Conservation (phyloP, 2,888 invertebrate genomes). For the Pocota personata region DNA sequence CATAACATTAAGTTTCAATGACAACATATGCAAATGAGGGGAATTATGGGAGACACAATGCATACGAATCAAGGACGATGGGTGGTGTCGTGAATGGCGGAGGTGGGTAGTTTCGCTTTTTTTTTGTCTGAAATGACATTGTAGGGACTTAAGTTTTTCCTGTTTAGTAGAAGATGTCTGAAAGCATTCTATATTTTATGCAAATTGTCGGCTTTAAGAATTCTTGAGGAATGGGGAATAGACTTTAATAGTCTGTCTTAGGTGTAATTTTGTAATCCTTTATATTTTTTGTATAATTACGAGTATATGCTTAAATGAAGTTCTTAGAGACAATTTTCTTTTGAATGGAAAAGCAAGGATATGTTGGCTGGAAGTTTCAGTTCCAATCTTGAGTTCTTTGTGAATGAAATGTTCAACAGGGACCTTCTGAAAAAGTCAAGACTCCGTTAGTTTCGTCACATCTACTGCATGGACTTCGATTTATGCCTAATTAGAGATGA, state of each 20-base stretch:
- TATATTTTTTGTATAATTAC: not conserved
- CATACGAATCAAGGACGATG: conserved; percentile 58
- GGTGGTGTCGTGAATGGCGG: not conserved
- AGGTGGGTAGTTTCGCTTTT: not conserved
- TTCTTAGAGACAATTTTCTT: no score
- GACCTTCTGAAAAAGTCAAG: no score
- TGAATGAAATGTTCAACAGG: no score
- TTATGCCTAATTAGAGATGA: no score
- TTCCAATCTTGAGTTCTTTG: no score
- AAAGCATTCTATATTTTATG: conserved; percentile 36
- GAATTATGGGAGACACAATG: conserved; percentile 68
- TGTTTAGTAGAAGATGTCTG: conserved; percentile 38
- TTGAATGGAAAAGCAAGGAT: no score
- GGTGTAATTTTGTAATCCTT: not conserved
- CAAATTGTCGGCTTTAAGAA: conserved; percentile 28
- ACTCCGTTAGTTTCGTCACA: no score
- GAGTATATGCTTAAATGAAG: no score
- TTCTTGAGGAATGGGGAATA: not conserved
- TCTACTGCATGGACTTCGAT: no score
- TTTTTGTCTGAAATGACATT: conserved; percentile 50
- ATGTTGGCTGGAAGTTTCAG: no score
- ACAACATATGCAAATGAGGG: conserved; percentile 70
- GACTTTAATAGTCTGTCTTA: not conserved
- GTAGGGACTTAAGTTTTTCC: conserved; percentile 49
- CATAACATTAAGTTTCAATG: conserved; percentile 72